phyloP scores from a whole-genome alignment of 2,888 invertebrate species.

The Oxycera nigricornis region DNA sequence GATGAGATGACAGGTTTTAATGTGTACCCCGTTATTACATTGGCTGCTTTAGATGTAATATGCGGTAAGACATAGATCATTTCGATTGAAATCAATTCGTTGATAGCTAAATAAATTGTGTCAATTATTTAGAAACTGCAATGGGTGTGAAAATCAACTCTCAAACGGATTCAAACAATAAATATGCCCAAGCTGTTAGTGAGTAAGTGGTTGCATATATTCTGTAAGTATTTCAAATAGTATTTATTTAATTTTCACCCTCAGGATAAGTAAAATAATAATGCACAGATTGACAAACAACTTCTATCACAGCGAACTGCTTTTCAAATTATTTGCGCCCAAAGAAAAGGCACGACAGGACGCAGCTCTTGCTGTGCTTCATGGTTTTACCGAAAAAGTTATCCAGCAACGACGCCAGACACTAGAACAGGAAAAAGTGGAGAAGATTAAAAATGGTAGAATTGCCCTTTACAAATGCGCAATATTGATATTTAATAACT shows the following conservation, averaged over 20 bases:
- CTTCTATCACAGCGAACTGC: constrained; percentile 51
- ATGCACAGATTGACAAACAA: constrained; percentile 48
- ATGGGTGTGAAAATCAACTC: constrained; percentile 77
- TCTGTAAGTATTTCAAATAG: not conserved
- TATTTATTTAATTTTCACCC: not conserved
- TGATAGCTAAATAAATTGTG: not conserved
- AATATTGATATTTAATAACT: too few species aligned
- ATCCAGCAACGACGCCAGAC: constrained; percentile 53
- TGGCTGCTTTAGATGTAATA: constrained; percentile 68
- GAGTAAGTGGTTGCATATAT: constrained; percentile 60
- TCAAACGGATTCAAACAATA: constrained; percentile 70
- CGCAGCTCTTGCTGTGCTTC: constrained; percentile 54
- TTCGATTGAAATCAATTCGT: too few species aligned
- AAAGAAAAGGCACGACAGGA: constrained; percentile 41
- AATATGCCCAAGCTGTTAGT: constrained; percentile 74
- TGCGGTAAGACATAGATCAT: constrained; percentile 53
- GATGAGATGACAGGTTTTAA: constrained; percentile 62
- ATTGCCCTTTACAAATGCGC: too few species aligned
- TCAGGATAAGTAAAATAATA: constrained; percentile 41
- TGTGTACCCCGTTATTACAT: constrained; percentile 68
- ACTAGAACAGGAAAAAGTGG: not conserved
- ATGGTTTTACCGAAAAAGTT: constrained; percentile 55
- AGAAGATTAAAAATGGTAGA: not conserved
- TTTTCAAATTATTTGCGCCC: constrained; percentile 47
- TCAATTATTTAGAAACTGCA: constrained; percentile 63